Percentiles rank a stretch among this genome's conserved stretches.
phyloP scores from a whole-genome alignment of 2,888 invertebrate species.

The Parapristionchus giblindavisi region DNA sequence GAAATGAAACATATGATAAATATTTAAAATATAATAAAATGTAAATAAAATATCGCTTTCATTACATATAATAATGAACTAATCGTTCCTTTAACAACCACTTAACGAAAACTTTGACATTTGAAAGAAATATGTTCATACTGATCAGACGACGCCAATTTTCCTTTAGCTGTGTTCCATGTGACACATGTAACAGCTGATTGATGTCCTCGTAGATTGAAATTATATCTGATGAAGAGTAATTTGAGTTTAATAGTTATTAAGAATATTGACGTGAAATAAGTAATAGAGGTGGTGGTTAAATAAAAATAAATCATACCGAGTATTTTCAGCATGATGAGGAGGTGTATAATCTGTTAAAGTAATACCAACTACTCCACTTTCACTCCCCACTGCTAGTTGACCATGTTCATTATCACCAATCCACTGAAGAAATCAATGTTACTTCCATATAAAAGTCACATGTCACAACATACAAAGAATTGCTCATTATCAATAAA shows the following conservation, averaged over 20 bases:
- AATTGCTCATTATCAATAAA: no score
- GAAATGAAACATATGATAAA: no score
- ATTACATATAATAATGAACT: not conserved
- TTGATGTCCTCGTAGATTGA: slow-evolving; percentile 93
- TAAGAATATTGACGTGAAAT: not conserved
- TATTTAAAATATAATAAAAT: no score
- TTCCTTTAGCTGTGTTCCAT: slow-evolving; percentile 98
- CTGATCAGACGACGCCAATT: slow-evolving; percentile 94
- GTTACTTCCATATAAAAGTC: not conserved
- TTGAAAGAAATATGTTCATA: slow-evolving; percentile 72
- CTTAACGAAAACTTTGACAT: not conserved
- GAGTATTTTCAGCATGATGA: slow-evolving; percentile 8
- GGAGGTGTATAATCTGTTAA: slow-evolving; percentile 53
- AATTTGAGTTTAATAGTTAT: not conserved
- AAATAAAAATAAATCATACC: not conserved
- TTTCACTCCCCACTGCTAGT: slow-evolving; percentile 61
- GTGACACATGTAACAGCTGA: slow-evolving; percentile 76
- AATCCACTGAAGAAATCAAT: slow-evolving; percentile 44
- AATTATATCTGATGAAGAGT: slow-evolving; percentile 76
- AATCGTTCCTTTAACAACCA: not conserved
- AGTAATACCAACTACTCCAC: slow-evolving; percentile 68
- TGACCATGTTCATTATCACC: slow-evolving; percentile 51
- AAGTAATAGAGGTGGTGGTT: no score
- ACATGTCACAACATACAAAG: no score
- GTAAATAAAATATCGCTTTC: not conserved